phyloP scores from a whole-genome alignment of 2,113 vertebrate species.

The Xyliphius kryptos region DNA sequence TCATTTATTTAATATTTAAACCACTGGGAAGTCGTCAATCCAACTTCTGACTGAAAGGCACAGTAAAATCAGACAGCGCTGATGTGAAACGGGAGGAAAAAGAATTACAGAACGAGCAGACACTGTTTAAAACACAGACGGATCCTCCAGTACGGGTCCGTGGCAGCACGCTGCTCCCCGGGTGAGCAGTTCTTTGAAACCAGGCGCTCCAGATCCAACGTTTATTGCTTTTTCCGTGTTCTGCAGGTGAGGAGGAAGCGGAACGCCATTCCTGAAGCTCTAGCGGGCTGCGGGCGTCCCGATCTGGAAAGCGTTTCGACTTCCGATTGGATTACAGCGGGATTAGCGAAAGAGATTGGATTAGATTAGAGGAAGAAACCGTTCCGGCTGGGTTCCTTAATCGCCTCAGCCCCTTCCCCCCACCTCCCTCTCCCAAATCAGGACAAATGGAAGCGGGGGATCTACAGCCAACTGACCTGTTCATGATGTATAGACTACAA shows the following conservation, averaged over 20 bases:
- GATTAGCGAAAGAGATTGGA: background rate
- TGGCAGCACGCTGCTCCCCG: constrained; percentile 33
- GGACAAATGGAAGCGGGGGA: background rate
- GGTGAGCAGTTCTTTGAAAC: constrained; percentile 51
- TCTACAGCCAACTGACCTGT: background rate
- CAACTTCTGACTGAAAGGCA: constrained; percentile 93
- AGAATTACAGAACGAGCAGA: constrained; percentile 88
- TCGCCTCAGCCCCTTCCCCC: background rate
- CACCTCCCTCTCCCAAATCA: too few species aligned
- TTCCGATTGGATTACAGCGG: constrained; percentile 6
- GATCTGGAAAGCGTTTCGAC: background rate
- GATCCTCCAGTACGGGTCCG: constrained; percentile 69
- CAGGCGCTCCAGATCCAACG: constrained; percentile 53
- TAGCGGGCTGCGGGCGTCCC: background rate
- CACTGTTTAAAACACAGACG: constrained; percentile 87
- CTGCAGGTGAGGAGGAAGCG: background rate
- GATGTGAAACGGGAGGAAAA: constrained; percentile 85
- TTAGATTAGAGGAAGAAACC: background rate
- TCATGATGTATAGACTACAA: background rate
- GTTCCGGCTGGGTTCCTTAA: background rate
- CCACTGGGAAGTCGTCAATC: constrained; percentile 94
- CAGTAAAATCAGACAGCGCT: constrained; percentile 97
- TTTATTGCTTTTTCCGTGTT: constrained; percentile 41
- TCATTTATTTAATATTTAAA: constrained; percentile 90
- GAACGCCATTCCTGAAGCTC: background rate